Evolutionary conservation across 1,140 invertebrate species (phyloP), one percentile per base, ranked within the genome.

Genomic region (Drosophila eugracilis): DNA sequence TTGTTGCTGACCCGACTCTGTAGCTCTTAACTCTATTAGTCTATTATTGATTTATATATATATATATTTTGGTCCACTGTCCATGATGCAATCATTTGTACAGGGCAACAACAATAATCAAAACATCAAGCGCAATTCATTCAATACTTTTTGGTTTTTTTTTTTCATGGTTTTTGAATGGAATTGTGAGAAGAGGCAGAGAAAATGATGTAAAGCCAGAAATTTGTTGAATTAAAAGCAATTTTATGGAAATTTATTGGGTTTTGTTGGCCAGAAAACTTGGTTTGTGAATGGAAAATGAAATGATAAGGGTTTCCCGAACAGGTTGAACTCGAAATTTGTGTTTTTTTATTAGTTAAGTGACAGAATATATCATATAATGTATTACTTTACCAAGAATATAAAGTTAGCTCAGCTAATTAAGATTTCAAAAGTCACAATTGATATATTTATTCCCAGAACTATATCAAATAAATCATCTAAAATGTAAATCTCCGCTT

Each of bases 11-110:
- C 30, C 58, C 52, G 48, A 30, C 53, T n/a, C n/a, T 65, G 55
- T 70, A 19, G 48, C 78, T 77, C 80, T 85, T 76, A 73, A 67
- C 80, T 84, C 57, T 84, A 74, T 83, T 79, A 79, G 79, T 78
- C 44, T 83, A 73, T 81, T 80, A 79, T 75, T 75, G 63, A 74
- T 78, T 58, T 52, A 57, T 76, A 58, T 47, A 47, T 72, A 15
- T 47, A 53, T 28, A 17, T 42, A 45, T 58, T 71, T 49, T 54
- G 60, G 50, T 81, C 75, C 80, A 81, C 75, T 70, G 66, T 59
- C 67, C 72, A 81, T 86, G 81, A 86, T 86, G 81, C 83, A 86
- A 86, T 86, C 77, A 78, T 88, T 78, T 77, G 65, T 78, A 63
- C 70, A 54, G 0, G 39, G 21, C 53, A 49, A 41, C 37, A 34